A percentile compares a stretch with the other conserved stretches of the same genome.
Conservation (phyloP, 2,113 vertebrate species). For the Pongo pygmaeus region DNA sequence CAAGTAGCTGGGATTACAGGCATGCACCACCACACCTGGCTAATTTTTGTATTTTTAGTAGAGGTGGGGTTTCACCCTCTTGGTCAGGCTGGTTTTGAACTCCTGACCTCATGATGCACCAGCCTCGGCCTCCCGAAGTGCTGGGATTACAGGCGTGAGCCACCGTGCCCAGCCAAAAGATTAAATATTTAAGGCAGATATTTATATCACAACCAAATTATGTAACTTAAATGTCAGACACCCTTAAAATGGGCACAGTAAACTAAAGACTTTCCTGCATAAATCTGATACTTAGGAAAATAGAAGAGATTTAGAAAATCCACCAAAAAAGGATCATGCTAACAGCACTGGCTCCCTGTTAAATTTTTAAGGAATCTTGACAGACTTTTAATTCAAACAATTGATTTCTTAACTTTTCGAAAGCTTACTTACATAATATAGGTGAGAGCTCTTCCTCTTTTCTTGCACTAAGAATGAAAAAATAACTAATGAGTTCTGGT, state of each 20-base stretch:
- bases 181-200: neutral
- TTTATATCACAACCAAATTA: neutral
- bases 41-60: no score
- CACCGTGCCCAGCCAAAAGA: no score
- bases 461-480: conserved; percentile 91
- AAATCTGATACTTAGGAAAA: conserved; percentile 13
- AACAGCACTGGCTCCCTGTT: neutral
- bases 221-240: neutral
- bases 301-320: conserved; percentile 14
- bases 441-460: conserved; percentile 98
- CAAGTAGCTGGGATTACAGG: no score
- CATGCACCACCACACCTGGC: no score
- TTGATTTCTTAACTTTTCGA: conserved; percentile 60
- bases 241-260: neutral
- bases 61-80: no score
- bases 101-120: no score
- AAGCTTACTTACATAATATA: conserved; percentile 94
- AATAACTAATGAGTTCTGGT: conserved; percentile 73
- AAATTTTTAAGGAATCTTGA: neutral
- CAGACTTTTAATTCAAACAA: conserved; percentile 34
- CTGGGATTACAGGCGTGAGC: no score
- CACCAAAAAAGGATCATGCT: neutral
- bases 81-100: no score
- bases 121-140: no score
- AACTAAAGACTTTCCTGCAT: conserved; percentile 19